Evolutionary conservation across 2,113 vertebrate species (phyloP), one percentile per base, ranked within the genome.

Genomic region (Oreochromis niloticus): DNA sequence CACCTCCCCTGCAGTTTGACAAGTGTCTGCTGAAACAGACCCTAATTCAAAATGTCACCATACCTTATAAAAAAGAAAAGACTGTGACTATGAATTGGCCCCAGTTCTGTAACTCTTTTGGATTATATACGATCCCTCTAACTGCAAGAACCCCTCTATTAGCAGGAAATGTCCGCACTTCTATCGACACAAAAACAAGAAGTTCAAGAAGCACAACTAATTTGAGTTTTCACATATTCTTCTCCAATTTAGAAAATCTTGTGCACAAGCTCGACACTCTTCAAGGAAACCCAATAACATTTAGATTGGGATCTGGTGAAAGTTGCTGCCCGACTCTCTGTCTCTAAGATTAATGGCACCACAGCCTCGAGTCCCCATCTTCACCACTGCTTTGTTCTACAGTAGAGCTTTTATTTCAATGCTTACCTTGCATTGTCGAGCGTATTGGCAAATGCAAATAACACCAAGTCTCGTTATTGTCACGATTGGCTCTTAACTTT

Each of bases 1-100:
- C 16, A 54, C 36, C 46, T 0, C 14, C 56, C 34, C 30, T 19
- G 24, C 1, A 22, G 34, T 55, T 59, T 90, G 80, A 82, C 52
- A 84, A 39, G 55, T 39, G 13, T n/a, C 82, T 56, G 61, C 83
- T 19, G 57, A 63, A 85, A 80, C 66, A 9, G 75, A 86, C 17
- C 43, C 59, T 61, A 59, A 85, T 81, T 90, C 52, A 81, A 89
- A 89, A 88, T 87, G 54, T 88, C 89, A 85, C 41, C 7, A 30
- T 41, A 68, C 57, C 22, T 46, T n/a, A 24, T 30, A 16, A 63
- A 82, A 55, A 73, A 8, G 22, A 54, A 19, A 12, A 19, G 8
- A 80, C 55, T 78, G 80, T 52, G 50, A 6, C 36, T 75, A 80
- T 73, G 54, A 80, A 50, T 57, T 36, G 10, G 19, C 12, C 52